Percentiles rank a stretch among this genome's conserved stretches.
Evolutionary conservation across 2,113 vertebrate genomes (phyloP).

Genomic region (Vanacampus margaritifer): DNA sequence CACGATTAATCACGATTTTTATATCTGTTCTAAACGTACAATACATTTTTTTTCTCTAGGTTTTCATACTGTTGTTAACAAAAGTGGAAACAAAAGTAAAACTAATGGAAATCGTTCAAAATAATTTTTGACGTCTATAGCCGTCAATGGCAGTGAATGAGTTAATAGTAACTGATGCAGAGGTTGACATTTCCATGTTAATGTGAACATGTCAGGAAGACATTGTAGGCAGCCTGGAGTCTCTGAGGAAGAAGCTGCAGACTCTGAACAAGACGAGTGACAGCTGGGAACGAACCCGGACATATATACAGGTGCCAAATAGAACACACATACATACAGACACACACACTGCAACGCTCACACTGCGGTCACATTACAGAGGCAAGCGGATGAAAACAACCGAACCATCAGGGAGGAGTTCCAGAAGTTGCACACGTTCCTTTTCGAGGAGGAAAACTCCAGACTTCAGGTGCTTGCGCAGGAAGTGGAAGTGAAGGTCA

Average conservation of each 20-base stretch:
- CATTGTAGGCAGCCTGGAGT: conserved; percentile 34
- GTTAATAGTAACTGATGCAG: fast-evolving
- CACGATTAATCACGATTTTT: no score
- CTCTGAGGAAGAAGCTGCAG: conserved; percentile 50
- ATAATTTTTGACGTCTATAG: no score
- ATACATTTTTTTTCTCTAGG: no score
- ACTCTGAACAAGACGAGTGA: conserved; percentile 39
- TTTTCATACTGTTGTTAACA: no score
- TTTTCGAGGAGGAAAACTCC: conserved; percentile 48
- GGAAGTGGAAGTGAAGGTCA: conserved; percentile 49
- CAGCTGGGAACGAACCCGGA: conserved; percentile 50
- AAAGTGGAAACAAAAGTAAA: no score
- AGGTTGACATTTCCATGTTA: neutral
- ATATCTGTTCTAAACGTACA: no score
- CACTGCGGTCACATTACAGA: conserved; percentile 34
- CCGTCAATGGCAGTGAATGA: no score
- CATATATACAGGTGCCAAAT: conserved; percentile 48
- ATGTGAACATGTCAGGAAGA: conserved; percentile 41
- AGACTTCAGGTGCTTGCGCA: conserved; percentile 48
- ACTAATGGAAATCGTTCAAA: no score
- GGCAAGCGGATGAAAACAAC: conserved; percentile 43
- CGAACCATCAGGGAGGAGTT: conserved; percentile 58
- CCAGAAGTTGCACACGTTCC: conserved; percentile 54
- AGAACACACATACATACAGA: neutral
- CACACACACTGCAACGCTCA: neutral